Percentiles rank a stretch among this genome's conserved stretches.
These are phyloP conservation scores for Agonopterix alstromeriana DNA, from an alignment of 2,888 invertebrate genomes.

Conservation along the genomic window DNA sequence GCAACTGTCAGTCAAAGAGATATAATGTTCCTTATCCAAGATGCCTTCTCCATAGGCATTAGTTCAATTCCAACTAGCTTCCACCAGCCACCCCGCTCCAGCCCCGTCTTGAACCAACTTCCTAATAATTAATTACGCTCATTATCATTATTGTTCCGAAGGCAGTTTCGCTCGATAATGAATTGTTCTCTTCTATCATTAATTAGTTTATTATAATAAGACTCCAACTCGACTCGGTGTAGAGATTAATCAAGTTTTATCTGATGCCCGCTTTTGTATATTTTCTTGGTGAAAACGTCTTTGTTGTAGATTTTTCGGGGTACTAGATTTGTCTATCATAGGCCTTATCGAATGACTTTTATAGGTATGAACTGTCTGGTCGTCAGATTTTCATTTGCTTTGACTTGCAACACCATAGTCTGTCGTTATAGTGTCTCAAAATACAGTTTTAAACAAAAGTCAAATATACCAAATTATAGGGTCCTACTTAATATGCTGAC, in stretches of 20 bases:
- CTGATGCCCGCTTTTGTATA: slow-evolving; percentile 56
- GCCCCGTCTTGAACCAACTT: slow-evolving; percentile 72
- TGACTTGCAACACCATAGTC: too few relatives aligned
- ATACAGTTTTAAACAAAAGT: too few relatives aligned
- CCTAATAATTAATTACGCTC: slow-evolving; percentile 75
- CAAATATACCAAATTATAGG: too few relatives aligned
- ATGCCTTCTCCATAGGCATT: slow-evolving; percentile 30
- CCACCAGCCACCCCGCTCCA: slow-evolving; percentile 51
- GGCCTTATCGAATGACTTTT: background rate
- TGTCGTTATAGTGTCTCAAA: too few relatives aligned
- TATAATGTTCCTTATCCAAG: too few relatives aligned
- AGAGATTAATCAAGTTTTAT: slow-evolving; percentile 73
- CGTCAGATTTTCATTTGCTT: too few relatives aligned
- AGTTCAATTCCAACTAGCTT: slow-evolving; percentile 13
- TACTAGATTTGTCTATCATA: background rate
- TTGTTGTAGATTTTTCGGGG: background rate
- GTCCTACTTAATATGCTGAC: too few relatives aligned
- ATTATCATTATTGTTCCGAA: slow-evolving; percentile 77
- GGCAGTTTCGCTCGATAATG: slow-evolving; percentile 77
- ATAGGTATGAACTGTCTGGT: background rate
- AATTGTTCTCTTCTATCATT: slow-evolving; percentile 74
- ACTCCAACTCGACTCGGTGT: slow-evolving; percentile 53
- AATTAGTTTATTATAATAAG: slow-evolving; percentile 78
- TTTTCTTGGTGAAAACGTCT: slow-evolving; percentile 10
- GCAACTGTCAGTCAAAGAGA: too few relatives aligned